These are phyloP conservation scores for Cliona cf. orientalis DNA, from an alignment of 37 sponge, comb jelly and placozoan genomes.

Conservation along the genomic window DNA sequence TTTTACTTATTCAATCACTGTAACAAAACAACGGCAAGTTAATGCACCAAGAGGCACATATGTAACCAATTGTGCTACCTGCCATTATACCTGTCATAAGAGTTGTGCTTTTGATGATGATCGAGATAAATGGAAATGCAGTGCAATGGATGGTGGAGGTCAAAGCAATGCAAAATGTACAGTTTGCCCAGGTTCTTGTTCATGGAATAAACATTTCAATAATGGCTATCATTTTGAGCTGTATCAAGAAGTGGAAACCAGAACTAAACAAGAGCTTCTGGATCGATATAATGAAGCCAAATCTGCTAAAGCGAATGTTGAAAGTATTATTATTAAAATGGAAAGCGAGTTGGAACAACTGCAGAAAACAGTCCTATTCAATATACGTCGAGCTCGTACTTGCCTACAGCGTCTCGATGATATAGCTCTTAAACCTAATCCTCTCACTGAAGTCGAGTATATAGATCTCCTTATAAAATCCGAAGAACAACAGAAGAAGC, in stretches of 20 bases:
- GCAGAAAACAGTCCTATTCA: constrained; percentile 20
- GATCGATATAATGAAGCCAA: constrained; percentile 44
- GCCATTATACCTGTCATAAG: constrained; percentile 80
- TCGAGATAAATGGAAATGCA: constrained; percentile 59
- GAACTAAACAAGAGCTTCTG: constrained; percentile 64
- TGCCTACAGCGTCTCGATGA: constrained; percentile 49
- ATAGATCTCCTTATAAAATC: constrained; percentile 71
- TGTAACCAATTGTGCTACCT: constrained; percentile 74
- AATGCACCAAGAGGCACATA: constrained; percentile 54
- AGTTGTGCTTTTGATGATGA: constrained; percentile 75
- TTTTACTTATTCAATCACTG: constrained; percentile 54
- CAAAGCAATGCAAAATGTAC: constrained; percentile 16
- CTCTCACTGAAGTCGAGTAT: constrained; percentile 63
- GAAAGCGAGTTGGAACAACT: no score
- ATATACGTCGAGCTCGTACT: constrained; percentile 15
- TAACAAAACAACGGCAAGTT: constrained; percentile 41
- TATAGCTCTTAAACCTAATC: constrained; percentile 77
- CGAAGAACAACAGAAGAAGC: constrained; percentile 39
- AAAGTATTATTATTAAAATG: no score
- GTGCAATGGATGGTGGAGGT: constrained; percentile 68
- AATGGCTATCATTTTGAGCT: constrained; percentile 62
- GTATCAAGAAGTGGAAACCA: constrained; percentile 45
- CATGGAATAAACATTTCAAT: constrained; percentile 68
- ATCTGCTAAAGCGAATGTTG: constrained; percentile 15
- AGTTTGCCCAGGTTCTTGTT: constrained; percentile 74